A percentile compares a stretch with the other conserved stretches of the same genome.
Conservation (phyloP, 2,113 vertebrate species). For the Ceyx cyanopectus region DNA sequence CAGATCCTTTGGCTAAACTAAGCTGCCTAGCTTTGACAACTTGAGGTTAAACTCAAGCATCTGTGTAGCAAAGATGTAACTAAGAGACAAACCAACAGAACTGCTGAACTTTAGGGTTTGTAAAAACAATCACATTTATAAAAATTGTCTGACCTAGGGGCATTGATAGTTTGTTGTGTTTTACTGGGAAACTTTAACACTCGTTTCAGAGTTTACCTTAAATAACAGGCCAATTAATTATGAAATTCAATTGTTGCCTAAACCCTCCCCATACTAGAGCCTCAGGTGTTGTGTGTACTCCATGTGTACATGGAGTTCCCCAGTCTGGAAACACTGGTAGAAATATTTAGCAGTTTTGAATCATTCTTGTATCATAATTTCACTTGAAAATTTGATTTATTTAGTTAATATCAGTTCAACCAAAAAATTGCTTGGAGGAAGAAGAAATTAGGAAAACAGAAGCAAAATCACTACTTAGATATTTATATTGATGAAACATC, state of each 20-base stretch:
- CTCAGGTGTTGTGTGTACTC: neutral
- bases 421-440: neutral
- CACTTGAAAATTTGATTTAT: neutral
- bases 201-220: neutral
- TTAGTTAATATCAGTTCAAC: neutral
- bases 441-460: neutral
- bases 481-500: neutral
- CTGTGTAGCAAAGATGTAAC: neutral
- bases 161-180: neutral
- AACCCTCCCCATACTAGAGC: neutral
- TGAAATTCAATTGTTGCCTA: neutral
- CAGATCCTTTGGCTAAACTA: neutral
- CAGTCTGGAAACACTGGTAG: neutral
- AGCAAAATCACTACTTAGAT: neutral
- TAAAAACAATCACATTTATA: neutral
- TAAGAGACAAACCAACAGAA: neutral
- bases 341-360: neutral
- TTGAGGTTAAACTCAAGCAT: neutral
- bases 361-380: neutral
- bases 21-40: neutral
- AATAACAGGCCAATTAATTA: neutral
- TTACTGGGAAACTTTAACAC: neutral
- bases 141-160: neutral
- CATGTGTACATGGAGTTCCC: no score
- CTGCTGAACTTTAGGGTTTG: neutral